phyloP scores from a whole-genome alignment of 1,140 invertebrate genomes.

The Tetraneura akinire region DNA sequence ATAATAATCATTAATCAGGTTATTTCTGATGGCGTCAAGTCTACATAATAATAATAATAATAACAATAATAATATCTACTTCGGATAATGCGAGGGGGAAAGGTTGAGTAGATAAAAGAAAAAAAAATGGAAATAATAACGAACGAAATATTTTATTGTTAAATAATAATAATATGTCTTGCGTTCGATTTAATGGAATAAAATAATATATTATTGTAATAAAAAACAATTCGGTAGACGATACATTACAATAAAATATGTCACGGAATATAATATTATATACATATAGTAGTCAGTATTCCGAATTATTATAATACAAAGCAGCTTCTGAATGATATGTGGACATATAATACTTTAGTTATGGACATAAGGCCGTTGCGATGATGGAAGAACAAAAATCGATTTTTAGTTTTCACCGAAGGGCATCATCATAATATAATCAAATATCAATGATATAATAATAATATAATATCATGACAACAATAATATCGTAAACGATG shows the following conservation, averaged over 20 bases:
- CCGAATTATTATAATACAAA: too few relatives aligned
- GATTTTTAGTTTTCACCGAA: not conserved
- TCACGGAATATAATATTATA: too few relatives aligned
- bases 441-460: too few relatives aligned
- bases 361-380: not conserved
- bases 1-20: conserved; percentile 25
- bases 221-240: too few relatives aligned
- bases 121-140: not conserved
- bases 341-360: not conserved
- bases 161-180: too few relatives aligned
- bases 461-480: too few relatives aligned
- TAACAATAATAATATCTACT: too few relatives aligned
- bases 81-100: not conserved
- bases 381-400: not conserved
- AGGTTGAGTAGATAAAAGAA: not conserved
- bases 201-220: too few relatives aligned
- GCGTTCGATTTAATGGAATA: too few relatives aligned
- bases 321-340: not conserved
- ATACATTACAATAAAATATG: too few relatives aligned
- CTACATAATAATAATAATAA: not conserved
- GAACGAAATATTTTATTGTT: not conserved
- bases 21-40: conserved; percentile 5
- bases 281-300: too few relatives aligned
- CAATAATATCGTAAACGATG: not conserved
- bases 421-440: not conserved